Percentiles rank a stretch among this genome's conserved stretches.
Conservation (phyloP, 2,888 invertebrate genomes). For the Morpho deidamia region DNA sequence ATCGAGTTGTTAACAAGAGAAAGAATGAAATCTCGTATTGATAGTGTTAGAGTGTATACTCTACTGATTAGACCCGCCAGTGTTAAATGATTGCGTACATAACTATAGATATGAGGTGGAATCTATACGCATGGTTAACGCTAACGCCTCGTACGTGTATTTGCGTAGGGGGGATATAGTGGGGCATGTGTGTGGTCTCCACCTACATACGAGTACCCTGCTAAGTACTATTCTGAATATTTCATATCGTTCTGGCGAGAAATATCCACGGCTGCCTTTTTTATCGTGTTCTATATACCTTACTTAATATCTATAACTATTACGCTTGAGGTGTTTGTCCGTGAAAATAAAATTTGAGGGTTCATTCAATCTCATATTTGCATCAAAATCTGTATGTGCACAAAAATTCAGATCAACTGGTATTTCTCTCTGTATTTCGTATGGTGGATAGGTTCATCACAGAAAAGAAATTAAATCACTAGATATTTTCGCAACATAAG, state of each 20-base stretch:
- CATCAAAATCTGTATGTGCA: no score
- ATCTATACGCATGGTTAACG: slow-evolving; percentile 42
- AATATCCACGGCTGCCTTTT: no score
- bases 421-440: no score
- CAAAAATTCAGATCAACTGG: no score
- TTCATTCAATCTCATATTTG: no score
- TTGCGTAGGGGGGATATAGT: slow-evolving; percentile 55
- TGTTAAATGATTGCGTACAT: slow-evolving; percentile 58
- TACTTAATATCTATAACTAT: not conserved
- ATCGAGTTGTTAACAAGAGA: slow-evolving; percentile 59
- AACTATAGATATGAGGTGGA: slow-evolving; percentile 41
- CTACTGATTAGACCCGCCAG: slow-evolving; percentile 56
- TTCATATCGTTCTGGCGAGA: no score
- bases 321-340: no score
- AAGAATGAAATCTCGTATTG: slow-evolving; percentile 66
- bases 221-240: not conserved
- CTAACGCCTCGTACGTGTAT: slow-evolving; percentile 51
- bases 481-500: no score
- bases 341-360: no score
- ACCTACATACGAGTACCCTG: slow-evolving; percentile 24
- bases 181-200: slow-evolving; percentile 64
- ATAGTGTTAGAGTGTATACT: slow-evolving; percentile 60
- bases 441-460: no score
- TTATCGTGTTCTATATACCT: not conserved
- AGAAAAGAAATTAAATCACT: no score